These are phyloP conservation scores for Anabacerthia variegaticeps DNA, from an alignment of 2,797 vertebrate genomes.

Conservation along the genomic window DNA sequence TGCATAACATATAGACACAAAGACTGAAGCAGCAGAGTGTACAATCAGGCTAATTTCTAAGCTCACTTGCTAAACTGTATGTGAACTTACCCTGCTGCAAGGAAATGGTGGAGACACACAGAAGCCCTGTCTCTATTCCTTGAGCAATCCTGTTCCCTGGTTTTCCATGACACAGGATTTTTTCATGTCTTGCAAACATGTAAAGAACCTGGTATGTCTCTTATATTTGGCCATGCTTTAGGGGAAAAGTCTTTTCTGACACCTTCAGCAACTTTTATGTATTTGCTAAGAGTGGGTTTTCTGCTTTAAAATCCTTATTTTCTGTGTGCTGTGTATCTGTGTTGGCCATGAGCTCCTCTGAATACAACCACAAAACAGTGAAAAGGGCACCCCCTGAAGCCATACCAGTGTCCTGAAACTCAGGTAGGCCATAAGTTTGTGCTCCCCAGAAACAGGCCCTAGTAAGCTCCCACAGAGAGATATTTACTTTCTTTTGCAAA, in stretches of 20 bases:
- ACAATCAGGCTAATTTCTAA: not conserved
- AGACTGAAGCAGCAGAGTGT: not conserved
- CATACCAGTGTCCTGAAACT: not conserved
- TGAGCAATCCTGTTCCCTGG: not conserved
- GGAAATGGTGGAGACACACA: not conserved
- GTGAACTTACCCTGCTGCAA: not conserved
- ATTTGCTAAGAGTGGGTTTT: not conserved
- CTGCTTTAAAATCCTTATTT: not conserved
- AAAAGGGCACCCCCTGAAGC: not conserved
- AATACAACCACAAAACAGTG: not conserved
- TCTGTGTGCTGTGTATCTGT: not conserved
- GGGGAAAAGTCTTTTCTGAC: not conserved
- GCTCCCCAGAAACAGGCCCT: not conserved
- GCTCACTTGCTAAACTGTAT: not conserved
- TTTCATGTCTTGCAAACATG: not conserved
- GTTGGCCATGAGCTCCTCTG: not conserved
- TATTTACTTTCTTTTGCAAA: not conserved
- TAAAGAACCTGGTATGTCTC: not conserved
- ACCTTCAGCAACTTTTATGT: not conserved
- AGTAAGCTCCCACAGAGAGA: not conserved
- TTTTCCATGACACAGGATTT: not conserved
- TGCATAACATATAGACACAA: not conserved
- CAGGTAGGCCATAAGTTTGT: not conserved
- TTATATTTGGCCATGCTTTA: not conserved
- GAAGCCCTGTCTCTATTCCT: not conserved